Conservation (phyloP, 2,888 invertebrate genomes). For the Ceraclea dissimilis region DNA sequence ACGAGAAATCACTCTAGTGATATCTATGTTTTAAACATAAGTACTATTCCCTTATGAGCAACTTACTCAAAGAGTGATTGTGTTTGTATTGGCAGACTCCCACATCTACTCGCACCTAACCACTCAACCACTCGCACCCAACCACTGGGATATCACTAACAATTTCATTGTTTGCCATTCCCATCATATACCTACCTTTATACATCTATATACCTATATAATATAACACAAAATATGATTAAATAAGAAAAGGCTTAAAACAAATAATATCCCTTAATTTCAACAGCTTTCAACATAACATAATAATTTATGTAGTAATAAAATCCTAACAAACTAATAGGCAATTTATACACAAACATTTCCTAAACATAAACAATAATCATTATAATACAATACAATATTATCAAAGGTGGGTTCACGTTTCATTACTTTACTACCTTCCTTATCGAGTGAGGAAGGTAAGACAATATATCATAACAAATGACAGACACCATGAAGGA, state of each 20-base stretch:
- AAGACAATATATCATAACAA: constrained; percentile 17
- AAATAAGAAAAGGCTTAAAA: constrained; percentile 16
- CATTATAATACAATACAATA: background rate
- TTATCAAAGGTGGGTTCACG: constrained; percentile 25
- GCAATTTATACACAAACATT: constrained; percentile 11
- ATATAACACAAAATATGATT: background rate
- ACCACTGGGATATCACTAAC: no score
- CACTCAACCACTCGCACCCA: constrained; percentile 21
- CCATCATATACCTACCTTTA: no score
- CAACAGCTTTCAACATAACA: constrained; percentile 11
- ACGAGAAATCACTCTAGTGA: constrained; percentile 23
- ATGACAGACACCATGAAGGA: no score
- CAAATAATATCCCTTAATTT: constrained; percentile 5
- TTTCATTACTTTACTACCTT: constrained; percentile 15
- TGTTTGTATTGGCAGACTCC: constrained; percentile 13
- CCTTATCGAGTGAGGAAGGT: constrained; percentile 7
- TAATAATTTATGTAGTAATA: constrained; percentile 8
- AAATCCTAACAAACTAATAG: constrained; percentile 17
- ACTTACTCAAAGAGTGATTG: constrained; percentile 13
- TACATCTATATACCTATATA: no score
- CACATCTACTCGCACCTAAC: constrained; percentile 19
- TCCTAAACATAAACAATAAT: constrained; percentile 15
- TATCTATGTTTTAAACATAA: constrained; percentile 27
- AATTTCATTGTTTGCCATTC: no score
- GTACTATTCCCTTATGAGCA: constrained; percentile 25